Base-by-base conservation (phyloP, 2,113 vertebrate species). In the Myocastor coypus region DNA sequence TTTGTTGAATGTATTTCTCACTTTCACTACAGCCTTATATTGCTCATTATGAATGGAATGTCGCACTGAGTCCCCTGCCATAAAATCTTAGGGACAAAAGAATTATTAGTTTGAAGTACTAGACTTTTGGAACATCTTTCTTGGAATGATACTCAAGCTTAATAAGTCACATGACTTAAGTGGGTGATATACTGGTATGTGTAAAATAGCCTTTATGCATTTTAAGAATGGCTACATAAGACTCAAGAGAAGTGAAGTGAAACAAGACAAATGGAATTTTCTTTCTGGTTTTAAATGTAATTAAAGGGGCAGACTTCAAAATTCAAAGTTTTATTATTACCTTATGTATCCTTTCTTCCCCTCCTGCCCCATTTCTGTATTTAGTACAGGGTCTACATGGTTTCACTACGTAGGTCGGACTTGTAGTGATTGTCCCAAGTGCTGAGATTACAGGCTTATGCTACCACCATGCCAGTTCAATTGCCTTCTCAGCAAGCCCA, bases 41-140 rank as follows among this genome's bases (percentile, higher is more conserved):
- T 95, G 87, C 34, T 93, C 66, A 83, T 73, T 57, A 81, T 52
- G 57, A 87, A 42, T n/a, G 69, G 5, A 94, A 80, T 13, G 19
- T n/a, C 55, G 81, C 34, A 84, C 34, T 80, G 50, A 83, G 28
- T 66, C 75, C 61, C 28, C 77, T 78, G 94, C 7, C 13, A 71
- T 42, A 86, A 83, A 89, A n/a, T 2, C 46, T 14, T 2, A 87
- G 26, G 10, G 6, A 52, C 88, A 85, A 52, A 84, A 71, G 63
- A 80, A 9, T 55, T n/a, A 12, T 66, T 84, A 68, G 64, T 83
- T 81, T 28, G 26, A 73, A 69, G 12, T 69, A 84, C 77, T 34
- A 64, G 8, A 50, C 42, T 87, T 96, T n/a, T 69, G 30, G 57
- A 94, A 75, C 71, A n/a, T 57, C 8, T 75, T 78, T 52, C 26